phyloP scores from a whole-genome alignment of 2,113 vertebrate genomes.

The Sebastes schlegelii region DNA sequence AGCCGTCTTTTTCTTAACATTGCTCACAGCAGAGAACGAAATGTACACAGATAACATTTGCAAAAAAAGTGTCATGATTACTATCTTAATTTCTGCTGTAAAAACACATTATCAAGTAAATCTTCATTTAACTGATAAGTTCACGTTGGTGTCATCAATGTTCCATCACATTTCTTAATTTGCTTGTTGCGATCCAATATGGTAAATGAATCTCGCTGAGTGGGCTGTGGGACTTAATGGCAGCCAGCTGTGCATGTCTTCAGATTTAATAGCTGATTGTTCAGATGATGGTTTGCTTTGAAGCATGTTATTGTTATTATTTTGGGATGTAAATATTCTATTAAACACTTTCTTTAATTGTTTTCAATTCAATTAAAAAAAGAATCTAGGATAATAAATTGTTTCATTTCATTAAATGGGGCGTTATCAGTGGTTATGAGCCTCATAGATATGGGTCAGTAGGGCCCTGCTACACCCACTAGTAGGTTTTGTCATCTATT shows the following conservation, averaged over 20 bases:
- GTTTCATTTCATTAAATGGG: not conserved
- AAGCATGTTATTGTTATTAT: constrained; percentile 23
- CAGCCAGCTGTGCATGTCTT: constrained; percentile 73
- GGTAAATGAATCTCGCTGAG: constrained; percentile 69
- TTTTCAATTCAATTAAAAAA: constrained; percentile 5
- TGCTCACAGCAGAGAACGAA: not conserved
- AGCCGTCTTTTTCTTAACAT: not conserved
- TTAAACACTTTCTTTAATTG: constrained; percentile 21
- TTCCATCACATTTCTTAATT: constrained; percentile 57
- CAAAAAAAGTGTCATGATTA: constrained; percentile 20
- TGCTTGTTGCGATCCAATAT: constrained; percentile 66
- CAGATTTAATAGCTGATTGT: constrained; percentile 68
- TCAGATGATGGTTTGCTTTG: constrained; percentile 53
- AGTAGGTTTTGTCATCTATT: too few relatives aligned
- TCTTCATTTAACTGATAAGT: constrained; percentile 43
- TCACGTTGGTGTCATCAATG: constrained; percentile 42
- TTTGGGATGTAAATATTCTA: constrained; percentile 25
- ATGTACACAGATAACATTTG: not conserved
- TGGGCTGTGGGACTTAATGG: constrained; percentile 62
- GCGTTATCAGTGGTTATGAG: too few relatives aligned
- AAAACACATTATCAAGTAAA: constrained; percentile 29
- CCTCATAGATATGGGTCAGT: too few relatives aligned
- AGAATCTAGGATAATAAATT: not conserved
- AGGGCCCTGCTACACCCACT: too few relatives aligned
- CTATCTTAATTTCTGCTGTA: constrained; percentile 28